phyloP scores from a whole-genome alignment of 2,797 vertebrate genomes.

The Pseudomugil gertrudae region DNA sequence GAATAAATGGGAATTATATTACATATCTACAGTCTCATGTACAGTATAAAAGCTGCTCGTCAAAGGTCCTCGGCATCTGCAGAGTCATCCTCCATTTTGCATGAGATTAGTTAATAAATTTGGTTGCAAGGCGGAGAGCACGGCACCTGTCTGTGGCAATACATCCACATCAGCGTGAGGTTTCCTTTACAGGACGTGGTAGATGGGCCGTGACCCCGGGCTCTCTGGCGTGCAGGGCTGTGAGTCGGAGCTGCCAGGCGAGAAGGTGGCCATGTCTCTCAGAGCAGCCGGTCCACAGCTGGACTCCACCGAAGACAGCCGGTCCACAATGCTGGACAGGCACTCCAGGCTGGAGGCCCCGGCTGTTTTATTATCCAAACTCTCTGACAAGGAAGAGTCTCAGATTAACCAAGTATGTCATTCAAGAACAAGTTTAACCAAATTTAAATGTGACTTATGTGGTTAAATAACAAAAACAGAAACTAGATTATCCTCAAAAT shows the following conservation, averaged over 20 bases:
- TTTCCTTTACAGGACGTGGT: conserved; percentile 92
- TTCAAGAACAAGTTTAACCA: not conserved
- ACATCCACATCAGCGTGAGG: conserved; percentile 11
- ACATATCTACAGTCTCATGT: conserved; percentile 87
- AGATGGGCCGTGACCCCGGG: conserved; percentile 86
- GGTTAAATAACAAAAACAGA: not conserved
- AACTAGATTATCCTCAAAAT: no score
- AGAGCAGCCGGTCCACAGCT: conserved; percentile 72
- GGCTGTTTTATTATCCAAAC: conserved; percentile 74
- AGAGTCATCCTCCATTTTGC: conserved; percentile 14
- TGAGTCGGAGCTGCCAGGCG: conserved; percentile 85
- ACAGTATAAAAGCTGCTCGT: conserved; percentile 65
- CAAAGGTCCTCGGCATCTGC: conserved; percentile 16
- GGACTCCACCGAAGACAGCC: conserved; percentile 87
- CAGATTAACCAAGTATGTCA: not conserved
- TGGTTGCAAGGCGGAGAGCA: conserved; percentile 9
- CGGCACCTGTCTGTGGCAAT: not conserved
- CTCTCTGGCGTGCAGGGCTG: conserved; percentile 87
- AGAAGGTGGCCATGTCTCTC: conserved; percentile 79
- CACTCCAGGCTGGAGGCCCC: conserved; percentile 93
- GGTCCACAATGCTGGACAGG: conserved; percentile 96
- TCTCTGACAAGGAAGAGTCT: conserved; percentile 67
- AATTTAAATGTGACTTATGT: not conserved
- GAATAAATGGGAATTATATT: conserved; percentile 82
- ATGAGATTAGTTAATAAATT: conserved; percentile 34